Conservation (phyloP, 1,140 invertebrate species). For the Bombus consobrinus region DNA sequence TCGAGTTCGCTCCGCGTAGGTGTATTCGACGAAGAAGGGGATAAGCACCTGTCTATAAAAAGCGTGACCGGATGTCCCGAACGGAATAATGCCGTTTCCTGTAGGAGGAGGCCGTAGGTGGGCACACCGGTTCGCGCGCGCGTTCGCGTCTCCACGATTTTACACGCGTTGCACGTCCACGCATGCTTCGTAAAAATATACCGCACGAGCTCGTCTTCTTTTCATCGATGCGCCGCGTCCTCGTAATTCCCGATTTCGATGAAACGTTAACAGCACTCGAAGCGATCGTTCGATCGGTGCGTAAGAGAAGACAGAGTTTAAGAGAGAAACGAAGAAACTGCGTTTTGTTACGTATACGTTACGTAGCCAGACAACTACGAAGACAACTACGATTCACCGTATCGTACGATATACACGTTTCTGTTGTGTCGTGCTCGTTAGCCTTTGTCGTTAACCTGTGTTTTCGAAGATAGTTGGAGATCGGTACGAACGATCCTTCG, state of each 20-base stretch:
- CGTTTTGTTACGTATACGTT: too few species aligned
- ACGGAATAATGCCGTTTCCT: slow-evolving; percentile 72
- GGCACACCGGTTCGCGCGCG: slow-evolving; percentile 33
- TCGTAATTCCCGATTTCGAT: too few species aligned
- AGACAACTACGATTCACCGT: background rate
- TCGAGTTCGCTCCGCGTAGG: slow-evolving; percentile 27
- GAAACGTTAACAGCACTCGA: too few species aligned
- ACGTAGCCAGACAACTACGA: background rate
- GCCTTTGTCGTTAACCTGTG: background rate
- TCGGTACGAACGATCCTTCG: background rate
- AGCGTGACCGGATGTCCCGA: slow-evolving; percentile 73
- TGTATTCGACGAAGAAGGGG: slow-evolving; percentile 50
- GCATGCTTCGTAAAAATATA: background rate
- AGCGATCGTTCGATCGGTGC: too few species aligned
- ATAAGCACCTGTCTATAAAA: slow-evolving; percentile 72
- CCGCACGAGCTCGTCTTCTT: too few species aligned
- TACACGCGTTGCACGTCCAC: slow-evolving; percentile 28
- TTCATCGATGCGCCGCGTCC: too few species aligned
- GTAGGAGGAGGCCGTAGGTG: slow-evolving; percentile 62
- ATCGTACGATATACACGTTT: background rate
- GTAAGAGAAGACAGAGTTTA: fast-evolving
- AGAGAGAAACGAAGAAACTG: background rate
- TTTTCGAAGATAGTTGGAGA: background rate
- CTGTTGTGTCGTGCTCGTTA: background rate
- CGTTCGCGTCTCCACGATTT: background rate